Conservation (phyloP, 2,797 vertebrate species). For the Trichosurus vulpecula region DNA sequence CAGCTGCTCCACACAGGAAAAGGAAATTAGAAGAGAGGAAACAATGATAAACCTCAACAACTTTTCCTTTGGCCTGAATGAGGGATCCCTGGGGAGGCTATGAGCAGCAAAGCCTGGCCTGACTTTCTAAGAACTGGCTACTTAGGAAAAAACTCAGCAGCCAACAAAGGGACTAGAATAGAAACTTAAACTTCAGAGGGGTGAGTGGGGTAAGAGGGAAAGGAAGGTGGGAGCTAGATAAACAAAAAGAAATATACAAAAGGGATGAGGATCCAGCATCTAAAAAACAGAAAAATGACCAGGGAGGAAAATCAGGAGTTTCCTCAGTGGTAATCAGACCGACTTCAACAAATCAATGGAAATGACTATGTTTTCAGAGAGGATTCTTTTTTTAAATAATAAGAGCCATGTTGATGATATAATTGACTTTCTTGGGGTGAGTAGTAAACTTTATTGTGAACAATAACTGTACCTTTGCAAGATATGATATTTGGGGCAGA, state of each 20-base stretch:
- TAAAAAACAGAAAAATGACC: background rate
- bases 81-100: background rate
- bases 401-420: background rate
- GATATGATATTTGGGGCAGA: background rate
- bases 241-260: background rate
- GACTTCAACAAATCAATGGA: background rate
- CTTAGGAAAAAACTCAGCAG: background rate
- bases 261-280: background rate
- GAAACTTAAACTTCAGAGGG: background rate
- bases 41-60: background rate
- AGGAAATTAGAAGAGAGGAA: conserved; percentile 9
- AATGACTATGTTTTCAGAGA: background rate
- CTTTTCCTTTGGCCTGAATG: background rate
- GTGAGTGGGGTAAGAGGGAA: background rate
- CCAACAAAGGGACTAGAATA: background rate
- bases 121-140: background rate
- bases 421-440: background rate
- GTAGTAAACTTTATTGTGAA: background rate
- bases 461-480: background rate
- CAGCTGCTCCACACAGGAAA: conserved; percentile 59
- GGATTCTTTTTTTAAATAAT: background rate
- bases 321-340: background rate
- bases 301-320: background rate
- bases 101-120: background rate
- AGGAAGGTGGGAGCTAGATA: background rate